phyloP scores from a whole-genome alignment of 1,140 invertebrate genomes.

The Lutraria rhynchaena region DNA sequence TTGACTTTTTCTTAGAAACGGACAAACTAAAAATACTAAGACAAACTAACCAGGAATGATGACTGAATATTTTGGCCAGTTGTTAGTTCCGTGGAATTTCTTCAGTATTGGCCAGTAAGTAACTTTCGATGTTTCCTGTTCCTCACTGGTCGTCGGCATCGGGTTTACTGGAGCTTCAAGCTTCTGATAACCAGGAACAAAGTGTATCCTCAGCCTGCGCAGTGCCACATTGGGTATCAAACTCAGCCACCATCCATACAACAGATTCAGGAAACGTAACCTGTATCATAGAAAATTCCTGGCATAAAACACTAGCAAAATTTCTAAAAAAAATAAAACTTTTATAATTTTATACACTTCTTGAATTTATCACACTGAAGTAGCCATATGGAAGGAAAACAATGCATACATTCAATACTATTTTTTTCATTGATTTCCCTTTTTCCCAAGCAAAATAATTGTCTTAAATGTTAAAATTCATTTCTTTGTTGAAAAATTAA shows the following conservation, averaged over 20 bases:
- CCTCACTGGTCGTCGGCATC: conserved; percentile 58
- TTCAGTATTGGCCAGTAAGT: conserved; percentile 89
- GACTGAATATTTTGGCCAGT: conserved; percentile 94
- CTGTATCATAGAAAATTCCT: no score
- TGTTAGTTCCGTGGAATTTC: conserved; percentile 87
- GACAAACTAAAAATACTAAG: background rate
- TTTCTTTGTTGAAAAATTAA: no score
- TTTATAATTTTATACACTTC: no score
- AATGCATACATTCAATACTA: no score
- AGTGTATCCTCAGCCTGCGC: conserved; percentile 96
- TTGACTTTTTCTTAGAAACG: no score
- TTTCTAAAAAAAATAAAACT: no score
- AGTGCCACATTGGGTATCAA: conserved; percentile 95
- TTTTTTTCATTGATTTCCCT: no score
- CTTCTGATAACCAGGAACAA: conserved; percentile 85
- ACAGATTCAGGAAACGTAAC: conserved; percentile 94
- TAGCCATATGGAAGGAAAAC: no score
- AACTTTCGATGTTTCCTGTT: conserved; percentile 72
- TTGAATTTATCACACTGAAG: no score
- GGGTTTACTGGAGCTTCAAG: conserved; percentile 51
- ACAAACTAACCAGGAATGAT: conserved; percentile 89
- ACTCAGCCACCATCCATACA: conserved; percentile 96
- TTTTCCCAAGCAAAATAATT: no score
- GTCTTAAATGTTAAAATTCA: no score
- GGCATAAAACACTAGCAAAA: no score